phyloP scores from a whole-genome alignment of 2,888 invertebrate genomes.

The Eilema caniola region DNA sequence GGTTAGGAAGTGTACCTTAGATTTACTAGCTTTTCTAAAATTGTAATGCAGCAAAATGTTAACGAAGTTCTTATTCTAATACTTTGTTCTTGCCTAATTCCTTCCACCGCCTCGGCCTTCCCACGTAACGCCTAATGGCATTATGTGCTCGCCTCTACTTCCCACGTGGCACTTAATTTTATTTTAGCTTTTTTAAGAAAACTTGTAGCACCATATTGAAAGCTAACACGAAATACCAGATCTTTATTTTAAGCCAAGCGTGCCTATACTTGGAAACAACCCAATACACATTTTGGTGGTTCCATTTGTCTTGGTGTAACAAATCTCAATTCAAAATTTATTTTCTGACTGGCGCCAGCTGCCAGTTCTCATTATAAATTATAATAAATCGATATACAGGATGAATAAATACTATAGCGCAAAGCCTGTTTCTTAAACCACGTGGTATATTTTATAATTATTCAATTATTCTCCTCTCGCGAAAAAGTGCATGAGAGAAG shows the following conservation, averaged over 20 bases:
- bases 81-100: not conserved
- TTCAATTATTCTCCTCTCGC: too few species aligned
- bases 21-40: not conserved
- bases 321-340: slow-evolving; percentile 30
- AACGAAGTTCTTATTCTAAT: not conserved
- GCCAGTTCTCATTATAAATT: slow-evolving; percentile 39
- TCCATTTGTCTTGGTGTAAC: slow-evolving; percentile 27
- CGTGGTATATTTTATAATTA: not conserved
- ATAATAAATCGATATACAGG: slow-evolving; percentile 20
- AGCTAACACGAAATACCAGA: slow-evolving; percentile 19
- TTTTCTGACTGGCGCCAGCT: slow-evolving; percentile 48
- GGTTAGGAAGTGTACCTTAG: not conserved
- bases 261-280: slow-evolving; percentile 22
- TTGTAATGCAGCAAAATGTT: not conserved
- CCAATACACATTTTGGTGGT: slow-evolving; percentile 18
- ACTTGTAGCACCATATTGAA: slow-evolving; percentile 17
- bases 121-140: not conserved
- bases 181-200: not conserved
- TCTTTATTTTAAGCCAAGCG: slow-evolving; percentile 25
- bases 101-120: not conserved
- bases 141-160: not conserved
- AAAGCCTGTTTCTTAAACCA: not conserved
- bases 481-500: too few species aligned
- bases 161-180: slow-evolving; percentile 4
- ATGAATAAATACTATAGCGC: not conserved